Evolutionary conservation across 2,888 invertebrate species (phyloP).

Genomic region (Hirtodrosophila alboralis): DNA sequence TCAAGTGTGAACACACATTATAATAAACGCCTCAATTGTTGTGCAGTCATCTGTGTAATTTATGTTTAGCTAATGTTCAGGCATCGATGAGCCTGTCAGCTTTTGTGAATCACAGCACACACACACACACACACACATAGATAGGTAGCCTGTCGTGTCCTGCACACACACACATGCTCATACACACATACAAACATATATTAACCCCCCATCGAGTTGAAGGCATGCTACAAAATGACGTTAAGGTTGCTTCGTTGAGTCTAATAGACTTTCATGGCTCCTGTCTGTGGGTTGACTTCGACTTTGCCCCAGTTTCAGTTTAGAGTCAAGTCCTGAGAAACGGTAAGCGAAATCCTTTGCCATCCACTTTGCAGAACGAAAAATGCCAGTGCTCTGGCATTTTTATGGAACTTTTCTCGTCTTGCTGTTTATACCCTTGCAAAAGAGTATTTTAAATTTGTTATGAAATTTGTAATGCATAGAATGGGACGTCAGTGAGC

Average conservation of each 20-base stretch:
- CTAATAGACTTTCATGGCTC: conserved; percentile 79
- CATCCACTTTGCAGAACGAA: conserved; percentile 45
- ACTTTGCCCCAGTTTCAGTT: conserved; percentile 68
- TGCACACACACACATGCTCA: conserved; percentile 31
- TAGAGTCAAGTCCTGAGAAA: conserved; percentile 40
- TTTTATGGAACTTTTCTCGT: conserved; percentile 35
- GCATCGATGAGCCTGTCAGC: conserved; percentile 81
- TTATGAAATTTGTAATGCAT: no score
- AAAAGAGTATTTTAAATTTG: no score
- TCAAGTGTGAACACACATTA: conserved; percentile 81
- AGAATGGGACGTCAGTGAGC: no score
- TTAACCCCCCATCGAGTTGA: conserved; percentile 63
- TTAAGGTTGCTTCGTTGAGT: conserved; percentile 80
- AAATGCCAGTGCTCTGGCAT: conserved; percentile 28
- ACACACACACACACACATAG: conserved; percentile 33
- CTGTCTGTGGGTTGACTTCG: conserved; percentile 59
- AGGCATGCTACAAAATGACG: conserved; percentile 69
- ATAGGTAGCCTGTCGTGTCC: conserved; percentile 25
- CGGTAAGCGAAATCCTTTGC: conserved; percentile 66
- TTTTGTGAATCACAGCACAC: conserved; percentile 75
- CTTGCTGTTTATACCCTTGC: no score
- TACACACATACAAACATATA: conserved; percentile 29
- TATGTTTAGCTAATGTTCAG: conserved; percentile 83
- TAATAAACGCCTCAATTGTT: conserved; percentile 81
- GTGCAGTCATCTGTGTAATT: conserved; percentile 81